These are phyloP conservation scores for Merodon equestris DNA, from an alignment of 2,888 invertebrate genomes.

Conservation along the genomic window DNA sequence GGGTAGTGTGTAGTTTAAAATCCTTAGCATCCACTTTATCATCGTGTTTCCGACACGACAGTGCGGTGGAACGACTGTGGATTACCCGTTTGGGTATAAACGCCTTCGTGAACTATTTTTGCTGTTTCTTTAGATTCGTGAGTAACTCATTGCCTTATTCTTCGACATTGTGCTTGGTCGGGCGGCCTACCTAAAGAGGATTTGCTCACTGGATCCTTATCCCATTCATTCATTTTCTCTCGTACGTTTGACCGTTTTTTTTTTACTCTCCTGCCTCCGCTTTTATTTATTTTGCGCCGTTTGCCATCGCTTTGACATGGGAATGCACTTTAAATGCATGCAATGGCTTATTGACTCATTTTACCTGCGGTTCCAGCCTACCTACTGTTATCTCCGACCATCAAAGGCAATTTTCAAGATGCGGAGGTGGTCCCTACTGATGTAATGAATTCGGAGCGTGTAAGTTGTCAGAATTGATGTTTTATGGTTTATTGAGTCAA, in stretches of 20 bases:
- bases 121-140: conserved; percentile 2
- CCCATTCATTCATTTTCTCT: not conserved
- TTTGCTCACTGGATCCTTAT: conserved; percentile 22
- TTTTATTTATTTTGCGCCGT: not conserved
- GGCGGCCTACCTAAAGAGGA: conserved; percentile 17
- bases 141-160: conserved; percentile 22
- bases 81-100: conserved; percentile 48
- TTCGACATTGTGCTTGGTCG: too few species aligned
- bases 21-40: conserved; percentile 41
- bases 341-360: conserved; percentile 17
- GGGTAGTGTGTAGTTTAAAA: conserved; percentile 29
- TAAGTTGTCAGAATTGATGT: conserved; percentile 36
- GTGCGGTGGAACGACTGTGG: conserved; percentile 12
- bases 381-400: conserved; percentile 10
- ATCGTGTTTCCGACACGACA: conserved; percentile 26
- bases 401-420: too few species aligned
- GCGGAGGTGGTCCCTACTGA: conserved; percentile 10
- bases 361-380: conserved; percentile 21
- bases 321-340: conserved; percentile 23
- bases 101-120: conserved; percentile 51
- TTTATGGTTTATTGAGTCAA: conserved; percentile 36
- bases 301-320: conserved; percentile 16
- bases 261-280: not conserved
- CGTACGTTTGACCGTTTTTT: not conserved
- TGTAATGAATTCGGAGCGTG: conserved; percentile 30